Evolutionary conservation across 2,888 invertebrate genomes (phyloP).

Genomic region (Hetaerina titia): DNA sequence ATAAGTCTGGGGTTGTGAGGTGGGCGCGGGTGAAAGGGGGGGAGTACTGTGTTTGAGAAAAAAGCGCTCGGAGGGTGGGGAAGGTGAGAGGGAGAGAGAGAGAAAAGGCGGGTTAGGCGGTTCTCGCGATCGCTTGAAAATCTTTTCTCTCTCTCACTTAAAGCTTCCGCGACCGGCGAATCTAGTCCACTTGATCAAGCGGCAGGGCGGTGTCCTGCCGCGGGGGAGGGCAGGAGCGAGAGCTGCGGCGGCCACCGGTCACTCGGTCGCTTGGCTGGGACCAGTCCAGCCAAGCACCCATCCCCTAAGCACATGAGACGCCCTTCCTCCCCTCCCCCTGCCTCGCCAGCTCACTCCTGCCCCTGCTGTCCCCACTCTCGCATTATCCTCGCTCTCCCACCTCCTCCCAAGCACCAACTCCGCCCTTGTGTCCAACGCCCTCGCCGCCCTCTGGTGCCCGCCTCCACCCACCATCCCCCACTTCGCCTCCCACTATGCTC

Average conservation of each 20-base stretch:
- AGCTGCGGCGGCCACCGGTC: constrained; percentile 54
- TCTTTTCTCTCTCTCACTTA: constrained; percentile 26
- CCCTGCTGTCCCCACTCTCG: not conserved
- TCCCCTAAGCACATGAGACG: not conserved
- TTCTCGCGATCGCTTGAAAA: constrained; percentile 41
- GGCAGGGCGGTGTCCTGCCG: constrained; percentile 43
- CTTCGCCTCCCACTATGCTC: not conserved
- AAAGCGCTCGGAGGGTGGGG: not conserved
- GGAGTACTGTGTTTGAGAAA: not conserved
- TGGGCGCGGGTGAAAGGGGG: not conserved
- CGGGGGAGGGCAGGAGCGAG: constrained; percentile 55
- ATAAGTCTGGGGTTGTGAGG: not conserved
- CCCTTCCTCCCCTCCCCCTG: not conserved
- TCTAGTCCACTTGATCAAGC: constrained; percentile 49
- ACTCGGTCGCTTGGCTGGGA: constrained; percentile 45
- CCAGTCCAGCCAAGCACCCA: constrained; percentile 38
- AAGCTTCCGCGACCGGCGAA: constrained; percentile 54
- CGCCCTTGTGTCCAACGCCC: not conserved
- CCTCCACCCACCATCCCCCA: not conserved
- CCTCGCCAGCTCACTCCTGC: not conserved
- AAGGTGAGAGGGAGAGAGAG: not conserved
- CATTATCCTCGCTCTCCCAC: not conserved
- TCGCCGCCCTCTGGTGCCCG: not conserved
- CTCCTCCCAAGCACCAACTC: no score
- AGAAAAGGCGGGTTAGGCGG: not conserved